Base-by-base conservation (phyloP, 1,140 invertebrate genomes). In the Dolichoris vasculosae region DNA sequence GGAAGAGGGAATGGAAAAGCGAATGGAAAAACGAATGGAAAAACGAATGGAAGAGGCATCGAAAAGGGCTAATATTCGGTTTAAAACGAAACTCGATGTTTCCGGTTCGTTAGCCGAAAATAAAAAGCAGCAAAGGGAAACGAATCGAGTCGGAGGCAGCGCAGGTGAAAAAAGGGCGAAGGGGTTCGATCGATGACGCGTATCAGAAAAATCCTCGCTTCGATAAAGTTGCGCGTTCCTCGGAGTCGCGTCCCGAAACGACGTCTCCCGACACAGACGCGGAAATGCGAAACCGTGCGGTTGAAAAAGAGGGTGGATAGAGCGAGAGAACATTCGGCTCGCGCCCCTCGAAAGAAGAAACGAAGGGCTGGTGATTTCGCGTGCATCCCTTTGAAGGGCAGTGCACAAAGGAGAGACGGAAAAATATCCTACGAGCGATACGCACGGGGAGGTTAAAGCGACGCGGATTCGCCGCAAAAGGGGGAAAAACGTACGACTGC, bases 321-420 rank as follows among this genome's bases (percentile, higher is more conserved):
- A 59, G 23, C 2, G 20, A 9, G 23, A 26, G 26, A 59, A 13
- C 2, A 26, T 59, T 59, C 23, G 55, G 20, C 55, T 23, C 55
- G 55, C 55, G 3, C n/a, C n/a, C n/a, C n/a, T n/a, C n/a, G n/a
- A n/a, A n/a, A n/a, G n/a, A n/a, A n/a, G n/a, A n/a, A 59, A 26
- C 23, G 55, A 59, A 17, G 15, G 55, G 55, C 55, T 59, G 2
- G 23, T 59, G 26, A 59, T 26, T 26, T 26, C 55, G 55, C 2
- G 30, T 13, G 51, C 55, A 79, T 63, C 76, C 51, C 76, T 79
- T 79, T 79, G 76, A 79, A 79, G 48, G 26, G 43, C 76, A 15
- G 30, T 4, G 76, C 76, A 38, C 75, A 73, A 73, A 73, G 69
- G n/a, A 77, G 20, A n/a, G 23, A 51, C n/a, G 17, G 48, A 77